Base-by-base conservation (phyloP, 2,797 vertebrate species). In the Karalla daura region DNA sequence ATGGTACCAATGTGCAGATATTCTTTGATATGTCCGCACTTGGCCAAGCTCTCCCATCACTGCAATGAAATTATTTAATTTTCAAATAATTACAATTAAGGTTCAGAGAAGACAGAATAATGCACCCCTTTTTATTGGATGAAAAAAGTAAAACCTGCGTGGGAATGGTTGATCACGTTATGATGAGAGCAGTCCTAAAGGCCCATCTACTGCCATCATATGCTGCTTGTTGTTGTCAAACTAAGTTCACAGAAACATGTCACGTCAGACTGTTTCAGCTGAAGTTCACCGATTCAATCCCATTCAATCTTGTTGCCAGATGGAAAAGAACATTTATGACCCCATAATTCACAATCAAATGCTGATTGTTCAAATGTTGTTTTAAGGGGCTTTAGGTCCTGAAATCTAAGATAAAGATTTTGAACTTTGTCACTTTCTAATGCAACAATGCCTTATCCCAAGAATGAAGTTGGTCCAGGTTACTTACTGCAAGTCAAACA, bases 1-100 rank as follows among this genome's bases (percentile, higher is more conserved):
- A 37, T 30, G 25, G 17, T 68, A 47, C 23, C 39, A 63, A 33
- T 46, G 10, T 63, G 27, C 39, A 51, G 46, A 8, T 55, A 43
- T 63, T 50, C 70, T 60, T 17, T 58, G 70, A 61, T 47, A 50
- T 65, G 59, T 60, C 70, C 65, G 68, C 65, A 58, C 51, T 62
- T 32, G 17, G 40, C 30, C 32, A 39, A 39, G 7, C 17, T 39
- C 18, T 23, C 25, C 46, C 4, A 2, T 41, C 36, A 21, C 39
- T 20, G 18, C 32, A 44, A 7, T 51, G 24, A 25, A 61, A 66
- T 58, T 35, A 63, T 55, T 63, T 56, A 55, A 37, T 40, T 55
- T 47, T 58, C 41, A 76, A 45, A 53, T 1, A 46, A 3, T 17
- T 1, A 1, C 1, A 36, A 28, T 24, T 33, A 23, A 23, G 11